Evolutionary conservation across 2,113 vertebrate species (phyloP), one percentile per base, ranked within the genome.

Genomic region (Propithecus coquereli): DNA sequence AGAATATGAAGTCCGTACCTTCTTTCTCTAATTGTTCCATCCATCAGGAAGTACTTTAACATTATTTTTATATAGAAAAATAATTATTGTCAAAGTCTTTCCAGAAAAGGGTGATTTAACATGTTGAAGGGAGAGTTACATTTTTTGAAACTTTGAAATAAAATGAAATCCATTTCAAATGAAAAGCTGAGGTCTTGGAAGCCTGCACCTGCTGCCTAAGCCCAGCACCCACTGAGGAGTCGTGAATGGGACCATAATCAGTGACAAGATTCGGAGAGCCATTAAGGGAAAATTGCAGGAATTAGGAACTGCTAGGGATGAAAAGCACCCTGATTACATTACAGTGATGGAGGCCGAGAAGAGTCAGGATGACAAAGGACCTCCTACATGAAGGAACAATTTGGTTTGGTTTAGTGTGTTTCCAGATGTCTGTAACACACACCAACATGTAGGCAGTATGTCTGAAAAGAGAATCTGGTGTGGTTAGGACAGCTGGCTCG

Each of bases 301-400:
- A 85, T 63, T 74, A 34, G 47, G 54, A 77, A 43, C 59, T 17
- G 12, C 37, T 45, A n/a, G 40, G 71, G 59, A 63, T 66, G 54
- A 96, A 88, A 70, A 45, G 54, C 25, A 4, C n/a, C 59, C 70
- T 89, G 95, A 96, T 91, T 92, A 22, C 94, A 59, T 52, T 85
- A 70, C 27, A 22, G 65, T 37, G 47, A 61, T 47, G 54, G 76
- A 71, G 37, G 45, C n/a, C 50, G 43, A 87, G 84, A 87, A 71
- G 87, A 82, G 87, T 73, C 59, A 85, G 82, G n/a, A 68, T 45
- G 66, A 77, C 40, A 73, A 77, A 82, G 66, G 84, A 43, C 45
- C 27, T 73, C 66, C 40, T 27, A 17, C 7, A 30, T 1, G 74
- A 91, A 87, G 68, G 14, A 54, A 85, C 11, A 17, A 18, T 71